These are phyloP conservation scores for Lontra canadensis DNA, from an alignment of 2,113 vertebrate species.

Conservation along the genomic window DNA sequence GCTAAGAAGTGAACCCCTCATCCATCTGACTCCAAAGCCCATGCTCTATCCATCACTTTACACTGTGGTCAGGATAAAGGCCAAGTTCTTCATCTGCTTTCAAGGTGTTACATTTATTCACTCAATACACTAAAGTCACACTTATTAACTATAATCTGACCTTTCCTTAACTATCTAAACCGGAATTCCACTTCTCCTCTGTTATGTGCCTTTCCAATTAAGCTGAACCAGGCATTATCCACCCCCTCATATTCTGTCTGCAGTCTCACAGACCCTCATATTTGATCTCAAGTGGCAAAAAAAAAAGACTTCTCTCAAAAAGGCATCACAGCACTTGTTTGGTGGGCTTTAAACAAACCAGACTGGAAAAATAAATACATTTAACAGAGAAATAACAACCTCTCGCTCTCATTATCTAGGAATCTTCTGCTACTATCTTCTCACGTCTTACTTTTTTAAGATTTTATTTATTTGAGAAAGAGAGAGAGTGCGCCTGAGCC, in stretches of 20 bases:
- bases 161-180: background rate
- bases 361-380: conserved; percentile 12
- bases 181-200: background rate
- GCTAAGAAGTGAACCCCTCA: background rate
- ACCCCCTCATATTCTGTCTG: background rate
- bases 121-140: conserved; percentile 5
- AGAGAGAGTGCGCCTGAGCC: accelerated
- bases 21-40: background rate
- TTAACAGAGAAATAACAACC: background rate
- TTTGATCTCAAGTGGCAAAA: background rate
- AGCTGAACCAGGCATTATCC: background rate
- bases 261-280: background rate
- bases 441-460: background rate
- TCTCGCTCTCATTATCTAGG: background rate
- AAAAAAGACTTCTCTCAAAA: background rate
- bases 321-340: conserved; percentile 19
- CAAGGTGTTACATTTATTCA: background rate
- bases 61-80: background rate
- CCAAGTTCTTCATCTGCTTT: background rate
- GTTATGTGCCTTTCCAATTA: background rate
- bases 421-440: conserved; percentile 11
- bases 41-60: background rate
- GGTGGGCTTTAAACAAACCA: conserved; percentile 21
- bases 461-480: background rate
- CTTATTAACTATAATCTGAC: background rate